A percentile compares a stretch with the other conserved stretches of the same genome.
Evolutionary conservation across 2,888 invertebrate genomes (phyloP).

Genomic region (Platycnemis pennipes): DNA sequence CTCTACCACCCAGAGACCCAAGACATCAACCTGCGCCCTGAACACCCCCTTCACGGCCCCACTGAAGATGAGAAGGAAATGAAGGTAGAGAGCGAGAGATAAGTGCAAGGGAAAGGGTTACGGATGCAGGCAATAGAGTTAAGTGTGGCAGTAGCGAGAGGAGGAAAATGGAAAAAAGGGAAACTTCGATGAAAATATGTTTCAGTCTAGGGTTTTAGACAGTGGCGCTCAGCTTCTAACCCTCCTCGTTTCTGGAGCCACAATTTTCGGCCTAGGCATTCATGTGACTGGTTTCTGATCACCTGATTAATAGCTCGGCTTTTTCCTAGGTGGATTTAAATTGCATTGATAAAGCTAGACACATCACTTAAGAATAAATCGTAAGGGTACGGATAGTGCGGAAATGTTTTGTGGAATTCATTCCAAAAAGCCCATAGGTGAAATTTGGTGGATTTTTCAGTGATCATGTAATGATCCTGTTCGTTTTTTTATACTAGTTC

Average conservation of each 20-base stretch:
- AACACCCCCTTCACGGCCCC: not conserved
- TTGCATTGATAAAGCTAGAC: no score
- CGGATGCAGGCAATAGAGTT: not conserved
- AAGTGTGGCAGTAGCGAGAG: not conserved
- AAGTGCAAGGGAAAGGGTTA: constrained; percentile 34
- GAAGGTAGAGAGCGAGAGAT: constrained; percentile 58
- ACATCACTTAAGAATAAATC: no score
- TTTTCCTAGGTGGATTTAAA: no score
- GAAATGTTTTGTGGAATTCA: no score
- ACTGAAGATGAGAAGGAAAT: constrained; percentile 45
- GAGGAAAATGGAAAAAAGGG: not conserved
- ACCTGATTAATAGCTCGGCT: no score
- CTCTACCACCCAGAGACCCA: not conserved
- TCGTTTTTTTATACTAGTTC: no score
- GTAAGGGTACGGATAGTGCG: no score
- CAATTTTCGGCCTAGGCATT: no score
- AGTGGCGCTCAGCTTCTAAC: not conserved
- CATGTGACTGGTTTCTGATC: no score
- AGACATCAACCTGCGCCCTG: not conserved
- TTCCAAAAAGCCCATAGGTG: no score
- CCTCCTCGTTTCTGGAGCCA: not conserved
- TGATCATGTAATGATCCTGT: no score
- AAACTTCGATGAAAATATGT: not conserved
- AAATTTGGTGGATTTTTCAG: no score
- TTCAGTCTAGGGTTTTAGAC: not conserved